A percentile compares a stretch with the other conserved stretches of the same genome.
These are phyloP conservation scores for Peromyscus nudipes DNA, from an alignment of 2,797 vertebrate species.

Conservation along the genomic window DNA sequence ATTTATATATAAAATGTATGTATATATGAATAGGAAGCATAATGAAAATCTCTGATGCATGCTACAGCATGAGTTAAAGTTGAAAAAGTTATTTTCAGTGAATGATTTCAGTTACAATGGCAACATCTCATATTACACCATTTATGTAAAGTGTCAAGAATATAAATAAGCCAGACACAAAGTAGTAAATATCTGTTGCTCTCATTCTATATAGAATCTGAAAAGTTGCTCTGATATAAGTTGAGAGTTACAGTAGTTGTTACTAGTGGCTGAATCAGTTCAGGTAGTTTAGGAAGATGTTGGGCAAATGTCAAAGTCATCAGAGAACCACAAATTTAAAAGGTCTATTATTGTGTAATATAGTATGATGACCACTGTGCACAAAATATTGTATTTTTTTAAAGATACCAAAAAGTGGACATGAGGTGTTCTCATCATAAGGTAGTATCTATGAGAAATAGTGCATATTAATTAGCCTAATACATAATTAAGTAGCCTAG, in stretches of 20 bases:
- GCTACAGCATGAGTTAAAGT: background rate
- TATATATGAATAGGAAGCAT: conserved; percentile 13
- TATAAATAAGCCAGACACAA: background rate
- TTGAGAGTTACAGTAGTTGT: background rate
- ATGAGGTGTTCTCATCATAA: background rate
- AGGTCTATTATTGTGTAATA: background rate
- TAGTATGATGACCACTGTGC: background rate
- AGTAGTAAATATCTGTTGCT: background rate
- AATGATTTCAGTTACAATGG: background rate
- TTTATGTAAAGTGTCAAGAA: background rate
- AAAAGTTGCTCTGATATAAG: background rate
- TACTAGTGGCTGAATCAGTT: background rate
- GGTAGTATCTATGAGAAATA: background rate
- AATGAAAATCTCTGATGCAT: conserved; percentile 36
- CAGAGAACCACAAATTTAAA: background rate
- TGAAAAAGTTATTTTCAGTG: conserved; percentile 28
- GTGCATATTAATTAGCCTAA: background rate
- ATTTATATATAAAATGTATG: background rate
- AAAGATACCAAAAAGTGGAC: background rate
- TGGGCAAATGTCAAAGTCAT: background rate
- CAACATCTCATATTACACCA: background rate
- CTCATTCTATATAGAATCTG: background rate
- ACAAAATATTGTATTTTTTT: background rate
- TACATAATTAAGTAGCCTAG: background rate
- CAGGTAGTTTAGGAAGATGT: background rate